Conservation (phyloP, 2,797 vertebrate species). For the Arrhamphus sclerolepis region DNA sequence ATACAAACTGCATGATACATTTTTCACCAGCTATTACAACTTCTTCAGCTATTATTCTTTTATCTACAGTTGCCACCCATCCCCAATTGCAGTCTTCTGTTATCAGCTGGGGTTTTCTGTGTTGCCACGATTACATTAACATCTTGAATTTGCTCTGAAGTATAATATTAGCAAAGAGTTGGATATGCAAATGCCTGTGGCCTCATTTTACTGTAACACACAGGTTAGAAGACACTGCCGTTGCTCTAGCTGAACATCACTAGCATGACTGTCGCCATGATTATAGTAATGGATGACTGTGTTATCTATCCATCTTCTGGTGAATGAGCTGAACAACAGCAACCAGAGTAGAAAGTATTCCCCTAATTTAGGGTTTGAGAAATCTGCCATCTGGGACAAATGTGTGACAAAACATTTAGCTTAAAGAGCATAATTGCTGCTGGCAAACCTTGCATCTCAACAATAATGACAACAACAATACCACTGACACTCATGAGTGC, state of each 20-base stretch:
- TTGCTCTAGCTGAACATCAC: constrained; percentile 13
- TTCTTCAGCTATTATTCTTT: constrained; percentile 1
- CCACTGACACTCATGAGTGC: constrained; percentile 59
- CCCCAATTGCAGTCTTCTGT: neutral
- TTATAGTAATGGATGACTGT: constrained; percentile 14
- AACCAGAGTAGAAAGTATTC: constrained; percentile 14
- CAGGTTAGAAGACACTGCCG: constrained; percentile 11
- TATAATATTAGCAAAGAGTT: constrained; percentile 11
- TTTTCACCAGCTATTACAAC: constrained; percentile 27
- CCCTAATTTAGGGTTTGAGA: constrained; percentile 20
- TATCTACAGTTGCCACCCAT: neutral
- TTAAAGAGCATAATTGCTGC: constrained; percentile 48
- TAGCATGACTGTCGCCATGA: neutral
- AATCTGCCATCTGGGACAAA: constrained; percentile 28
- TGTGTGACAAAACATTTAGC: constrained; percentile 25
- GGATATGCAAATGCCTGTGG: constrained; percentile 34
- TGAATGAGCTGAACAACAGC: constrained; percentile 14
- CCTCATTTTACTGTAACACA: constrained; percentile 11
- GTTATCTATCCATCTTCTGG: constrained; percentile 11
- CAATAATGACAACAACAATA: constrained; percentile 57
- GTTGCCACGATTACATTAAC: constrained; percentile 4
- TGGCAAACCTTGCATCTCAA: constrained; percentile 58
- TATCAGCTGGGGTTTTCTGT: neutral
- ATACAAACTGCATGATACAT: constrained; percentile 14
- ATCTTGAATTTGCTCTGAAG: constrained; percentile 21